Conservation (phyloP, 1,140 invertebrate species). For the Lethrus apterus region DNA sequence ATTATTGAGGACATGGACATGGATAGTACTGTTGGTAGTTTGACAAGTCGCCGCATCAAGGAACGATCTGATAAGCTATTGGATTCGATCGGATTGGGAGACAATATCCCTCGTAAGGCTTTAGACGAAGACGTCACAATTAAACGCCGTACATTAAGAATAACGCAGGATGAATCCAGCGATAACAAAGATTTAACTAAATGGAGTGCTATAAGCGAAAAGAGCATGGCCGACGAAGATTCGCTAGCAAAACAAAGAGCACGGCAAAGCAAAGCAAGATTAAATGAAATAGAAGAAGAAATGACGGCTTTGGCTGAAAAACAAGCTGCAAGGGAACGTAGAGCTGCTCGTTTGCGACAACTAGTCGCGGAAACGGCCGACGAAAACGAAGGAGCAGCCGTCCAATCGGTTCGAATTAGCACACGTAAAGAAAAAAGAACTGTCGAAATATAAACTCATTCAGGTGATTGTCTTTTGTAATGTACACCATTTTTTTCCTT, state of each 20-base stretch:
- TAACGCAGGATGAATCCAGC: slow-evolving; percentile 36
- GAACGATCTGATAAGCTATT: slow-evolving; percentile 50
- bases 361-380: slow-evolving; percentile 47
- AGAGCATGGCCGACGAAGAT: slow-evolving; percentile 4
- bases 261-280: slow-evolving; percentile 43
- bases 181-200: slow-evolving; percentile 41
- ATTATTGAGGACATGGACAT: slow-evolving; percentile 51
- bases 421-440: slow-evolving; percentile 18
- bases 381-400: slow-evolving; percentile 22
- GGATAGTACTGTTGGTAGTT: slow-evolving; percentile 46
- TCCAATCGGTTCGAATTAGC: slow-evolving; percentile 13
- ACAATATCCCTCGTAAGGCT: slow-evolving; percentile 36
- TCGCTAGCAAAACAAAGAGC: slow-evolving; percentile 30
- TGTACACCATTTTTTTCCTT: slow-evolving; percentile 8
- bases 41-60: slow-evolving; percentile 47
- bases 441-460: slow-evolving; percentile 15
- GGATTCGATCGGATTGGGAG: slow-evolving; percentile 47
- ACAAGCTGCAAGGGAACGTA: slow-evolving; percentile 49
- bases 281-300: slow-evolving; percentile 54
- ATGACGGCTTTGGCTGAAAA: slow-evolving; percentile 50
- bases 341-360: slow-evolving; percentile 48
- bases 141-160: slow-evolving; percentile 45
- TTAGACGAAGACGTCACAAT: slow-evolving; percentile 38
- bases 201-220: slow-evolving; percentile 43
- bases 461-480: slow-evolving; percentile 6